These are phyloP conservation scores for Caenorhabditis brenneri DNA, from an alignment of 1,140 invertebrate species.

Conservation along the genomic window DNA sequence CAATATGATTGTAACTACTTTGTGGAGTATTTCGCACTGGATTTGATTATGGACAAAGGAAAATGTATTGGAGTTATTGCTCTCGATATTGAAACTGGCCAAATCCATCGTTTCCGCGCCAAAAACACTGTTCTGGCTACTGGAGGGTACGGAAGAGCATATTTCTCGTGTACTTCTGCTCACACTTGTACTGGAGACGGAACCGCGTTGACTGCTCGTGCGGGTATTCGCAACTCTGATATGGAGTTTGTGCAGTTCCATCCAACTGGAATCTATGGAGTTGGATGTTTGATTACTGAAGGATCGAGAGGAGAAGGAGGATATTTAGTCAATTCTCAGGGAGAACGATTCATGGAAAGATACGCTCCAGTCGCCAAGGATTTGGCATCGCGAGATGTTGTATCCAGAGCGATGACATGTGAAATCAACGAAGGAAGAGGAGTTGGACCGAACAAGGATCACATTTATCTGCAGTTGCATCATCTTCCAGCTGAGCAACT, in stretches of 20 bases:
- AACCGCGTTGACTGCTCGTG: conserved; percentile 89
- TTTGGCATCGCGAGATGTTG: conserved; percentile 94
- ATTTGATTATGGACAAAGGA: conserved; percentile 88
- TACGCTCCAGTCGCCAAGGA: conserved; percentile 97
- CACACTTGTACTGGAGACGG: conserved; percentile 92
- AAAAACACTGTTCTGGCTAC: conserved; percentile 80
- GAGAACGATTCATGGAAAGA: conserved; percentile 97
- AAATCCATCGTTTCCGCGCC: conserved; percentile 84
- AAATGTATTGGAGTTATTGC: conserved; percentile 88
- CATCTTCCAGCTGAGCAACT: conserved; percentile 93
- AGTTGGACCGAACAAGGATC: conserved; percentile 93
- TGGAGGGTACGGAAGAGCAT: conserved; percentile 84
- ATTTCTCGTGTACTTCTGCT: conserved; percentile 97
- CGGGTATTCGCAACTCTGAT: conserved; percentile 87
- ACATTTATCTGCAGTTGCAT: conserved; percentile 93
- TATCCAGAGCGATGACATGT: conserved; percentile 92
- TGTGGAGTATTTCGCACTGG: conserved; percentile 96
- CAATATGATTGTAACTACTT: conserved; percentile 98
- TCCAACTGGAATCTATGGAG: conserved; percentile 97
- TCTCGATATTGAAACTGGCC: conserved; percentile 92
- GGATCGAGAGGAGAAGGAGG: conserved; percentile 85
- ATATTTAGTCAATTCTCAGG: conserved; percentile 90
- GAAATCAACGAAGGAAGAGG: conserved; percentile 96
- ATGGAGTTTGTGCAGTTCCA: conserved; percentile 99
- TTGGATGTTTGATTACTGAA: conserved; percentile 97